A percentile compares a stretch with the other conserved stretches of the same genome.
Evolutionary conservation across 2,113 vertebrate species (phyloP).

Genomic region (Solea senegalensis): DNA sequence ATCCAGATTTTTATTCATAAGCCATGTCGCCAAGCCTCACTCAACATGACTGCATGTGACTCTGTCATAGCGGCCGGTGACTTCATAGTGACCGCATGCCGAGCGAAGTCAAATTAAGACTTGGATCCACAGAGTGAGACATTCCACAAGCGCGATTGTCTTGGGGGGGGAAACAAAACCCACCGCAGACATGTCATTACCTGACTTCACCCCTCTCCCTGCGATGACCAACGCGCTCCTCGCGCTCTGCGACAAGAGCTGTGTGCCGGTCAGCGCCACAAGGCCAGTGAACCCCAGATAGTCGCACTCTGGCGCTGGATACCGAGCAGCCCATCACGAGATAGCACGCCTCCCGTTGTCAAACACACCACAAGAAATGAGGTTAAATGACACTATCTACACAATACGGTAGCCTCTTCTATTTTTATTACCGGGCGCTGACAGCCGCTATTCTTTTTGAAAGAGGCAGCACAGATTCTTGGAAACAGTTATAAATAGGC

Average conservation of each 20-base stretch:
- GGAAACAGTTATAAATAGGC: constrained; percentile 68
- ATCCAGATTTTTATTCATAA: too few species aligned
- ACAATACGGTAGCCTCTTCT: constrained; percentile 71
- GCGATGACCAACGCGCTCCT: constrained; percentile 60
- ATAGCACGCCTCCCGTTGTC: constrained; percentile 71
- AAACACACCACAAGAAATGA: constrained; percentile 71
- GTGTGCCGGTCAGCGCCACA: constrained; percentile 52
- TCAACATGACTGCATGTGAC: too few species aligned
- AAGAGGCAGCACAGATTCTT: constrained; percentile 52
- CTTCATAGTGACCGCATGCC: not conserved
- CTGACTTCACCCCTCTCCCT: constrained; percentile 72
- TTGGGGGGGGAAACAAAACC: constrained; percentile 32
- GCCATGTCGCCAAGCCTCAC: too few species aligned
- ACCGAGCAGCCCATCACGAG: constrained; percentile 62
- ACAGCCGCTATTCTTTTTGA: constrained; percentile 66
- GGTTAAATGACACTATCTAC: constrained; percentile 78
- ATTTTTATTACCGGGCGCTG: constrained; percentile 74
- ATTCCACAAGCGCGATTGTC: constrained; percentile 61
- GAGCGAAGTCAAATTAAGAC: constrained; percentile 14
- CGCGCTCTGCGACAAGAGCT: constrained; percentile 64
- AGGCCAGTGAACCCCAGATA: constrained; percentile 74
- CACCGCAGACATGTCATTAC: constrained; percentile 46
- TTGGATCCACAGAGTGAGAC: constrained; percentile 53
- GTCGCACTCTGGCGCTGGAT: constrained; percentile 69
- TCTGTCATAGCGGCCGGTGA: too few species aligned